Evolutionary conservation across 2,888 invertebrate species (phyloP), one percentile per base, ranked within the genome.

Genomic region (Crepidodera aurea): DNA sequence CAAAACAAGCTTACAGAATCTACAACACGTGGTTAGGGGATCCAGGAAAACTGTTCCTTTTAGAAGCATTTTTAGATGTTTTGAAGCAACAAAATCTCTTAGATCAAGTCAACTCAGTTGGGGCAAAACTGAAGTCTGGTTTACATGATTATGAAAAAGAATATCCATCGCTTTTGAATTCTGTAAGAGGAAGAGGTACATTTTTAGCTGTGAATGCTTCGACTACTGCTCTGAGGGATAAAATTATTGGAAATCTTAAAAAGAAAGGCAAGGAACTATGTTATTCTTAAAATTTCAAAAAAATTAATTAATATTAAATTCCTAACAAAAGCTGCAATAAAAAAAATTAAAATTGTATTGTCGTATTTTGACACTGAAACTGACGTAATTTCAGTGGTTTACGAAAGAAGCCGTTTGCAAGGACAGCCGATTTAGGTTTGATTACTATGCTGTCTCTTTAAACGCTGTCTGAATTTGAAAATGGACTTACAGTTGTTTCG

Each of bases 21-120:
- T 98, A 97, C 82, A 99, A 99, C 82, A 99, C 99, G 0, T 99
- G 99, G 99, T 92, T 98, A 90, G 99, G 99, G 10, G 99, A 99
- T 80, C 98, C 98, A 4, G 89, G 94, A 60, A 99, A 98, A 83
- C 77, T 99, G 44, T 82, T 97, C 50, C 82, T 99, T 12, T 81
- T 99, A 58, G 94, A 96, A 76, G 89, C 88, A 64, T 88, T 96
- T 6, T 75, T 98, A 32, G 87, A 92, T 51, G 92, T 94, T 0
- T 91, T 99, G 7, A 87, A 89, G 75, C 84, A 88, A 32, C 90
- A 98, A 16, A 88, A 91, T 56, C 85, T 99, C n/a, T 78, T 99
- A 51, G 82, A 86, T 1, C 86, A 88, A 70, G 95, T 93, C 0
- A 82, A 84, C 50, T 83, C 85, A 71, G 87, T 91, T 2, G 98